Conservation (phyloP, 2,113 vertebrate species). For the Cebus imitator region DNA sequence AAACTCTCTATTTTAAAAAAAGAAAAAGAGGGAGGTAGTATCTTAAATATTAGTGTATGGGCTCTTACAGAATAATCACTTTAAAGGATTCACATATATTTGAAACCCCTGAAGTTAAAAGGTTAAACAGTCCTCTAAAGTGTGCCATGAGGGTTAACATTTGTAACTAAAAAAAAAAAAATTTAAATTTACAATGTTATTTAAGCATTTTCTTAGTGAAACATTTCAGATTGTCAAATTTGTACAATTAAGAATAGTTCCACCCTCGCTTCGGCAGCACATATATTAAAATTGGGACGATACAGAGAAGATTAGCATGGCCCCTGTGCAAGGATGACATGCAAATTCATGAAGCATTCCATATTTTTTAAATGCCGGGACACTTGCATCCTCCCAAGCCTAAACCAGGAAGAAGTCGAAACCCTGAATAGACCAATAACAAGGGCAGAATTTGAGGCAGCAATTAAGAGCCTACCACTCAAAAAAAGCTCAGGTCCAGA, state of each 20-base stretch:
- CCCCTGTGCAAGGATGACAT: too few species aligned
- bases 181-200: not conserved
- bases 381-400: too few species aligned
- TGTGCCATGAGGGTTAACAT: not conserved
- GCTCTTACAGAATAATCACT: not conserved
- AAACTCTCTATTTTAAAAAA: not conserved
- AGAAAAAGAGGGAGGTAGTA: not conserved
- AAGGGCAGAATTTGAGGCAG: too few species aligned
- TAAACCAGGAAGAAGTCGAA: too few species aligned
- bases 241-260: not conserved
- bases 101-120: constrained; percentile 1
- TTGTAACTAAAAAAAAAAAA: not conserved
- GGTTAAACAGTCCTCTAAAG: not conserved
- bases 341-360: too few species aligned
- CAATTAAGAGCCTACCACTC: too few species aligned
- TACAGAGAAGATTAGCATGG: too few species aligned
- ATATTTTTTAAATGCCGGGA: too few species aligned
- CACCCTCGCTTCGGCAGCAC: too few species aligned
- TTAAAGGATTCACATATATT: not conserved
- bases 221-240: not conserved
- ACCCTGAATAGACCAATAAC: too few species aligned
- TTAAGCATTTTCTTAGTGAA: not conserved
- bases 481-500: too few species aligned
- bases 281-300: too few species aligned
- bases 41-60: not conserved